Conservation (phyloP, 1,140 invertebrate species). For the Leptinotarsa defecta region DNA sequence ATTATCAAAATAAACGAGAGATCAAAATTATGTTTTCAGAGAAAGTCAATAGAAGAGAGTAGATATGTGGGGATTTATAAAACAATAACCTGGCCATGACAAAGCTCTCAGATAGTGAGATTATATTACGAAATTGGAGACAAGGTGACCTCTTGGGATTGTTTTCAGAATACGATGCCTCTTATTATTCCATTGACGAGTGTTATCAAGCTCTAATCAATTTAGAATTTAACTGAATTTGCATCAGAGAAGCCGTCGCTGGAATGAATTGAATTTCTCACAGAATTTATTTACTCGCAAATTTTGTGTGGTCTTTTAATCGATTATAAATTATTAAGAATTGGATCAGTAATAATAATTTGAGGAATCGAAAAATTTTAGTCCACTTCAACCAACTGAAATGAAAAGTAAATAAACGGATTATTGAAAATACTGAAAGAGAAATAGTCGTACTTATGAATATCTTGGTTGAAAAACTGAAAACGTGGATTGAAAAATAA, state of each 20-base stretch:
- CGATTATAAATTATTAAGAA: background rate
- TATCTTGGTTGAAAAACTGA: too few species aligned
- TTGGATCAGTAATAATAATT: too few species aligned
- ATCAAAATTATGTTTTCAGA: too few species aligned
- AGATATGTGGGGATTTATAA: background rate
- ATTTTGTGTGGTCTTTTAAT: background rate
- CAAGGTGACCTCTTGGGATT: background rate
- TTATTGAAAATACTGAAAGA: too few species aligned
- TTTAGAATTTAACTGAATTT: background rate
- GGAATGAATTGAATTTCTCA: background rate
- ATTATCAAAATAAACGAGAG: too few species aligned
- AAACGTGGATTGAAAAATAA: too few species aligned
- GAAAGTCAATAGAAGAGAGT: too few species aligned
- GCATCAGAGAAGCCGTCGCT: background rate
- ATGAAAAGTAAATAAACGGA: too few species aligned
- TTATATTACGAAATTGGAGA: background rate
- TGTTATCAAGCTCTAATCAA: background rate
- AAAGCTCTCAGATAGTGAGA: background rate
- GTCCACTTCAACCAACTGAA: too few species aligned
- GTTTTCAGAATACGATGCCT: background rate
- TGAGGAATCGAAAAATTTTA: too few species aligned
- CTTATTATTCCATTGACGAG: background rate
- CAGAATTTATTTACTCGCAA: background rate
- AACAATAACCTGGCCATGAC: background rate
- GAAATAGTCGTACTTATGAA: too few species aligned